Conservation (phyloP, 2,888 invertebrate species). For the Callosobruchus maculatus region DNA sequence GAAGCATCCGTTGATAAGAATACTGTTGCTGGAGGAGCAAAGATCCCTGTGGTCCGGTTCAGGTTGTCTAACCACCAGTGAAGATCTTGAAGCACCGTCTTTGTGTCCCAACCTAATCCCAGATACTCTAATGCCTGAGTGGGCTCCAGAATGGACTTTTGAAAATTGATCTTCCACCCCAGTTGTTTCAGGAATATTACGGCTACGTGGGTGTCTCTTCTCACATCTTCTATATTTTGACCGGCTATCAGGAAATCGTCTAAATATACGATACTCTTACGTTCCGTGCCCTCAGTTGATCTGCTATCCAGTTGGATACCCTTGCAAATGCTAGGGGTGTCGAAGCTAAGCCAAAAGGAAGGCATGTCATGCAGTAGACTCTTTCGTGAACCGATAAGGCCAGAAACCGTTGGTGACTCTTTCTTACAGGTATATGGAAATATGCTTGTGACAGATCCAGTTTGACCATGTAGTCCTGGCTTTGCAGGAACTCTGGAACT, state of each 20-base stretch:
- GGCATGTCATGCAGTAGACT: constrained; percentile 17
- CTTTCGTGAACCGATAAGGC: constrained; percentile 7
- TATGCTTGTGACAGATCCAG: constrained; percentile 24
- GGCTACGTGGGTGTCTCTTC: background rate
- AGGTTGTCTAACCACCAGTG: constrained; percentile 9
- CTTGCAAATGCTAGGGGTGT: constrained; percentile 26
- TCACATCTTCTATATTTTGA: constrained; percentile 1
- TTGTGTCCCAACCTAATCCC: constrained; percentile 17
- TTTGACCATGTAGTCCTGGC: constrained; percentile 18
- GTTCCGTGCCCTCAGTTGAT: constrained; percentile 14
- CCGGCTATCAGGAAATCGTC: constrained; percentile 10
- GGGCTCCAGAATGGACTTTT: background rate
- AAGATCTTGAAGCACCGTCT: constrained; percentile 2
- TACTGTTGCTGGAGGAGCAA: background rate
- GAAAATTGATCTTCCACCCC: background rate
- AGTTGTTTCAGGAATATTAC: background rate
- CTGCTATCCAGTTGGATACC: constrained; percentile 28
- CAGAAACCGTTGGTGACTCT: constrained; percentile 15
- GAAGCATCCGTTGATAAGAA: constrained; percentile 6
- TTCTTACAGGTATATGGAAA: background rate
- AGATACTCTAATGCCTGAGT: constrained; percentile 10
- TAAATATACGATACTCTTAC: constrained; percentile 30
- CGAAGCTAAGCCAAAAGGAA: constrained; percentile 29
- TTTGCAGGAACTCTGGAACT: constrained; percentile 22
- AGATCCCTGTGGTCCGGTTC: background rate